Base-by-base conservation (phyloP, 2,797 vertebrate genomes). In the Spinibarbus caldwelli region DNA sequence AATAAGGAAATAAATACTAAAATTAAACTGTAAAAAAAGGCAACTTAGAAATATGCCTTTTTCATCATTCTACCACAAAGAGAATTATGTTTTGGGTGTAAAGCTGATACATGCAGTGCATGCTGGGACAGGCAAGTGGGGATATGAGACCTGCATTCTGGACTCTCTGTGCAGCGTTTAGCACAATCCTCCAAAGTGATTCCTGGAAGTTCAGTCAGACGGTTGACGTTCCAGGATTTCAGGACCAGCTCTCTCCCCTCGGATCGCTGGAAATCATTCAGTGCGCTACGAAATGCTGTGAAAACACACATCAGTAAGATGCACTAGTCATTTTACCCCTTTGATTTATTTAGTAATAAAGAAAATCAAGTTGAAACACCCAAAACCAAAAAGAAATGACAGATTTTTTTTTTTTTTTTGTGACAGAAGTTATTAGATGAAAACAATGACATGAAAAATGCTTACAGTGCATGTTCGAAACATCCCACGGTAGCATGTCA, bases 181-280 rank as follows among this genome's bases (percentile, higher is more conserved):
- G 97, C 97, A 79, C 98, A 99, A 47, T 96, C 95, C 89, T 97
- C 96, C 0, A 96, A 94, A 54, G 91, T 93, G 59, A 92, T 88
- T 6, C 90, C 90, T 0, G 90, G 87, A 43, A 95, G 86, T 64
- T 91, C 54, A 88, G 86, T 85, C 34, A 92, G 88, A 0, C 59
- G 91, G 17, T 89, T 93, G 0, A 88, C 89, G 45, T 94, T 92
- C 84, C 93, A 94, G 26, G 92, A 45, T 41, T 92, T 93, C 0
- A 94, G 93, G 17, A 93, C 94, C 86, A 98, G 93, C 89, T 98
- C 95, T 1, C 95, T 93, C 76, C 97, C 97, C 87, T 96, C 96
- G 0, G 97, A 96, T 79, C 96, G 95, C 93, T 99, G 97, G 94
- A 97, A 99, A 90, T 97, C 96, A 89, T 99, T 99, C 76, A 99